Evolutionary conservation across 2,888 invertebrate species (phyloP).

Genomic region (Torymus auratus): DNA sequence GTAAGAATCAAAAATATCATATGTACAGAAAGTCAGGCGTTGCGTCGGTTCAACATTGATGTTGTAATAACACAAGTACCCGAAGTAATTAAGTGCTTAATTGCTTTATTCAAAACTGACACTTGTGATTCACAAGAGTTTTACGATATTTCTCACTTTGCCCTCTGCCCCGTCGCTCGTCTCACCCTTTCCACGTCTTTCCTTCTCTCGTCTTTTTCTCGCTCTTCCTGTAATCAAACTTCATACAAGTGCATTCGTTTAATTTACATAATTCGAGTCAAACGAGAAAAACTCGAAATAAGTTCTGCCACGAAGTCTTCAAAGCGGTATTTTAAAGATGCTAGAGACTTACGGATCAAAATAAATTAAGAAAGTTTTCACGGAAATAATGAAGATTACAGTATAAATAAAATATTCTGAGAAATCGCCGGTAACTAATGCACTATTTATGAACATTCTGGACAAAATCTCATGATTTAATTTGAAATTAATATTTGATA

Average conservation of each 20-base stretch:
- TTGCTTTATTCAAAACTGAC: slow-evolving; percentile 16
- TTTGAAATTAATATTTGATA: too few relatives aligned
- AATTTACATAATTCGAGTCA: slow-evolving; percentile 45
- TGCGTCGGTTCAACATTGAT: too few relatives aligned
- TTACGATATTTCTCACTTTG: slow-evolving; percentile 26
- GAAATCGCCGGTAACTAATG: too few relatives aligned
- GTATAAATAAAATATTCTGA: not conserved
- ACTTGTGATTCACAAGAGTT: slow-evolving; percentile 11
- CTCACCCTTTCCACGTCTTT: slow-evolving; percentile 1
- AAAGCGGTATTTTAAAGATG: slow-evolving; percentile 41
- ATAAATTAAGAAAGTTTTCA: slow-evolving; percentile 33
- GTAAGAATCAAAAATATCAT: too few relatives aligned
- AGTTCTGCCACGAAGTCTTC: slow-evolving; percentile 16
- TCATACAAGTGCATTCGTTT: slow-evolving; percentile 47
- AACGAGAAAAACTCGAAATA: slow-evolving; percentile 43
- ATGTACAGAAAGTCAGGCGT: too few relatives aligned
- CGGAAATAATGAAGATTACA: not conserved
- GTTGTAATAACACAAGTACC: not conserved
- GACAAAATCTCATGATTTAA: too few relatives aligned
- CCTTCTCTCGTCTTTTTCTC: slow-evolving; percentile 6
- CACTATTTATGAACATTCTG: too few relatives aligned
- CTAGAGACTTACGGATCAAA: slow-evolving; percentile 5
- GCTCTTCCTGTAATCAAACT: slow-evolving; percentile 42
- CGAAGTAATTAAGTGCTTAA: slow-evolving; percentile 18
- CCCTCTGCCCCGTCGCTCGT: not conserved